Base-by-base conservation (phyloP, 64 coral and sea anemone species). In the Montipora efflorescens region DNA sequence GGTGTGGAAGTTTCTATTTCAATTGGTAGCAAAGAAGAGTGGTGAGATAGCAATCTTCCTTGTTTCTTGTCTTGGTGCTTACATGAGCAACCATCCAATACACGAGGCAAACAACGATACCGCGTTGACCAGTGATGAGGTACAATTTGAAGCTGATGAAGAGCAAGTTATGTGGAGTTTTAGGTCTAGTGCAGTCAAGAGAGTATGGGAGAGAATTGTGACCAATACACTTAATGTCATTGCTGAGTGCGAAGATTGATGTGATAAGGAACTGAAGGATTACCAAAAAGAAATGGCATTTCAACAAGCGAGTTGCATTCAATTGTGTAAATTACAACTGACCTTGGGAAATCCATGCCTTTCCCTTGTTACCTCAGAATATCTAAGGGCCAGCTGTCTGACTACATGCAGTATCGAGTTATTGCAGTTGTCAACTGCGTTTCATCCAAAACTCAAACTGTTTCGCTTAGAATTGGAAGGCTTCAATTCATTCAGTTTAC, bases 1-100 rank as follows among this genome's bases (percentile, higher is more conserved):
- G 36, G 55, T 82, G 58, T 82, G 80, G 80, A 25, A 82, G 23
- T 82, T 82, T 82, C 57, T 82, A 2, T 44, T 82, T 10, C 5
- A 10, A 64, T 62, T 82, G 58, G 80, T 82, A 46, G 7, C 58
- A 82, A 82, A n/a, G 18, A 82, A 82, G 74, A 18, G 15, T 12
- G 18, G 64, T 12, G 64, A 82, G 13, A 66, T 3, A 9, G 67
- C 66, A 25, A 5, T 43, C 21, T 71, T 87, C 12, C 16, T 74
- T 7, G 43, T 58, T 67, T 67, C 64, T 4, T 19, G 64, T 6
- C 64, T 67, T 12, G 11, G 64, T 19, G 64, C 53, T 6, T 57
- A 6, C 1, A 8, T 57, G 10, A 57, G 5, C 28, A 36, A 36
- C 10, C 53, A 57, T 11, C 5, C 53, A 11, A 57, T 57, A 57